Base-by-base conservation (phyloP, 2,797 vertebrate genomes). In the Microchirus variegatus region DNA sequence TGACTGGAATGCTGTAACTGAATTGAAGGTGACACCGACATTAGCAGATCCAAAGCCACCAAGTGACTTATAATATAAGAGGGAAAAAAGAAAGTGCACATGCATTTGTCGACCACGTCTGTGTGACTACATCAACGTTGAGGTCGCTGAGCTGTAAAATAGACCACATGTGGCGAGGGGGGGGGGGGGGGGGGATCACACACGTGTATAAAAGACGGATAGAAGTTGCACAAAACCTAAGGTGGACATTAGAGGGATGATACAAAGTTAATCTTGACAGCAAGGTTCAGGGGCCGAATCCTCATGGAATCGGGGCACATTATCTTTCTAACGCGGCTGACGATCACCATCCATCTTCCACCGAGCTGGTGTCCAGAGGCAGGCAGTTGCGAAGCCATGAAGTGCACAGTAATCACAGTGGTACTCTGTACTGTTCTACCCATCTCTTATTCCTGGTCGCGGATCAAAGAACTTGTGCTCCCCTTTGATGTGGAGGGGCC, bases 401-500 rank as follows among this genome's bases (percentile, higher is more conserved):
- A 73, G 78, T 53, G 61, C 68, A 54, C 75, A 57, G 75, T 77
- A 81, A 86, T 87, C 84, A 86, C 75, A 59, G 66, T 37, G 60
- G 53, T 51, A 45, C 44, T 73, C 53, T 61, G 38, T 19, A 57
- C 47, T 51, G 31, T 60, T 73, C 81, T 70, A 48, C 69, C 70
- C 73, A 41, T 77, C 79, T 87, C 77, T 62, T 50, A 51, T 77
- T 80, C 55, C 67, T 73, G 76, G 78, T 83, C 46, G 31, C 36
- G 78, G 83, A 90, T 90, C 89, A 90, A 88, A 91, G 85, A 72
- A 70, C 73, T 62, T 22, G 60, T 57, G 73, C 74, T 81, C 50
- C 42, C 42, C 85, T 90, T 90, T 91, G 88, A 91, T 90, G 85
- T 78, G 68, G 61, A 75, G 52, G 65, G 78, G 73, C 73, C 61